Evolutionary conservation across 2,888 invertebrate genomes (phyloP).

Genomic region (Cephus runcator): DNA sequence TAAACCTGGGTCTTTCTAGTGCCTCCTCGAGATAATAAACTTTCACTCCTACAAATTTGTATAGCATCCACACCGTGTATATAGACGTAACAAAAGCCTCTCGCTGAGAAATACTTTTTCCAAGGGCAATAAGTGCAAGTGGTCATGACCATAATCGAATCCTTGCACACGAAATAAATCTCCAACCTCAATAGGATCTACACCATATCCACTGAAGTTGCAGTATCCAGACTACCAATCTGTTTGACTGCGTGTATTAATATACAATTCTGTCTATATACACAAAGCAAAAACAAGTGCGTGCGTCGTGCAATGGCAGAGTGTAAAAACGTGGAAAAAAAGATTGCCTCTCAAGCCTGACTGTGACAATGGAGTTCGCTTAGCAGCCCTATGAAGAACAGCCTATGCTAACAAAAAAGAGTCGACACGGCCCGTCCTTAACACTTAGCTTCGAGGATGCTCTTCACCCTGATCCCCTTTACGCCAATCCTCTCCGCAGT

Average conservation of each 20-base stretch:
- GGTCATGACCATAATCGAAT: too few species aligned
- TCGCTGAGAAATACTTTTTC: background rate
- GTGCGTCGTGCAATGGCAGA: background rate
- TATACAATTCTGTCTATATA: background rate
- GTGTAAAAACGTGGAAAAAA: background rate
- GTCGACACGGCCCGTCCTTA: background rate
- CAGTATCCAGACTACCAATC: too few species aligned
- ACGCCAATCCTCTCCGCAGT: background rate
- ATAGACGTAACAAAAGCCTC: background rate
- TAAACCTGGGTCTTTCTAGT: background rate
- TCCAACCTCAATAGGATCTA: background rate
- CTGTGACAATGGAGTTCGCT: background rate
- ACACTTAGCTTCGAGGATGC: background rate
- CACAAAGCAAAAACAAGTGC: background rate
- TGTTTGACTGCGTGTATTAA: background rate
- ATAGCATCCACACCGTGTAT: background rate
- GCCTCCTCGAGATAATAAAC: background rate
- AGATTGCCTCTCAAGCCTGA: background rate
- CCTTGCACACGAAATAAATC: too few species aligned
- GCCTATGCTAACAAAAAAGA: background rate
- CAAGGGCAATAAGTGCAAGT: background rate
- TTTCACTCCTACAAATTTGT: background rate
- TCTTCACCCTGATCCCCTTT: background rate
- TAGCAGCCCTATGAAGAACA: background rate
- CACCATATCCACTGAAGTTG: background rate